Evolutionary conservation across 2,797 vertebrate species (phyloP).

Genomic region (Hoplostethus mediterraneus): DNA sequence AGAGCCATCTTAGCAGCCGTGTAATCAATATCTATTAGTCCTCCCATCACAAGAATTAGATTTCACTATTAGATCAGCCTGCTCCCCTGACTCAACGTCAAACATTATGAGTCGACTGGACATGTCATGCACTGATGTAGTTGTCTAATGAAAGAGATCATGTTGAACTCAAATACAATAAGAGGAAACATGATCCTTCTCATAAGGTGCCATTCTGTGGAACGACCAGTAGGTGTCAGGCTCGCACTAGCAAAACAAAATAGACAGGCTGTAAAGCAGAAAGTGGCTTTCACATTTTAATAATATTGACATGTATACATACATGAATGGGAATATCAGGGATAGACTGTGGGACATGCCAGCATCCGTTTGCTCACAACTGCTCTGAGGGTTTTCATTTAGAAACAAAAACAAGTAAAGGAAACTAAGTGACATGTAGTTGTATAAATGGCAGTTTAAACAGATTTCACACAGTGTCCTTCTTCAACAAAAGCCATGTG

Average conservation of each 20-base stretch:
- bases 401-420: constrained; percentile 24
- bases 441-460: constrained; percentile 41
- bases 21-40: constrained; percentile 85
- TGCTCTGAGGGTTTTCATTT: constrained; percentile 18
- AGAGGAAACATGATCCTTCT: constrained; percentile 58
- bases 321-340: constrained; percentile 52
- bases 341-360: constrained; percentile 44
- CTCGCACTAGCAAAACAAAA: constrained; percentile 25
- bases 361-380: constrained; percentile 26
- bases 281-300: constrained; percentile 72
- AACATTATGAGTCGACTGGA: constrained; percentile 77
- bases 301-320: constrained; percentile 72
- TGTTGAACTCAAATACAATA: constrained; percentile 68
- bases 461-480: constrained; percentile 37
- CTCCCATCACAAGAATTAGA: constrained; percentile 80
- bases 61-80: constrained; percentile 79
- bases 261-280: constrained; percentile 32
- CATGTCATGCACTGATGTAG: constrained; percentile 64
- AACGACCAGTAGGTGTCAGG: constrained; percentile 71
- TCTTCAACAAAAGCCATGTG: constrained; percentile 42
- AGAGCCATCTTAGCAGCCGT: constrained; percentile 48
- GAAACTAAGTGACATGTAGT: constrained; percentile 28
- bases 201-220: constrained; percentile 1
- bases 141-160: constrained; percentile 78
- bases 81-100: constrained; percentile 77